These are phyloP conservation scores for Pterostichus madidus DNA, from an alignment of 2,888 invertebrate genomes.

Conservation along the genomic window DNA sequence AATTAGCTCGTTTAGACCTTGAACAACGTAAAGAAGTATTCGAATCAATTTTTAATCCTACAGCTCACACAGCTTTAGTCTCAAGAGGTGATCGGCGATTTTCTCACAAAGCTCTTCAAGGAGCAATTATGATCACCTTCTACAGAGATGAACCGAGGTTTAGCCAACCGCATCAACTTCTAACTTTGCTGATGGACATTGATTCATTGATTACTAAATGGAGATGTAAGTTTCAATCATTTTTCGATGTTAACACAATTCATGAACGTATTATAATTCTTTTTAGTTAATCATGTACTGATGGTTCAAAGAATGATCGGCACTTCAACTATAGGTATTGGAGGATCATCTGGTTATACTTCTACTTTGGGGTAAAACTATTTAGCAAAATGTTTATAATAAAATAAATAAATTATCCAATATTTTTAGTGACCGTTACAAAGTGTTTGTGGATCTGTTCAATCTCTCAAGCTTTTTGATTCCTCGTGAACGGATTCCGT, in stretches of 20 bases:
- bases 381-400: not conserved
- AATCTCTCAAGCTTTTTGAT: conserved; percentile 98
- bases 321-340: conserved; percentile 96
- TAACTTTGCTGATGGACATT: conserved; percentile 98
- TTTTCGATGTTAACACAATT: not conserved
- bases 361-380: conserved; percentile 92
- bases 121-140: conserved; percentile 98
- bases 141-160: conserved; percentile 98
- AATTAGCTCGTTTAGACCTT: conserved; percentile 85
- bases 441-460: conserved; percentile 98
- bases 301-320: conserved; percentile 99
- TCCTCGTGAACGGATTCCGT: conserved; percentile 94
- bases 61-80: conserved; percentile 90
- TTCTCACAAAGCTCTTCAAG: conserved; percentile 94
- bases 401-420: not conserved
- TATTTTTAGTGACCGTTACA: conserved; percentile 94
- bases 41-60: conserved; percentile 92
- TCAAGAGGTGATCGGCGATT: conserved; percentile 93
- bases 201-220: conserved; percentile 99
- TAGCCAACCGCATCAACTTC: conserved; percentile 97
- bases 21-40: conserved; percentile 91
- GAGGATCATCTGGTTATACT: conserved; percentile 98
- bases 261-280: conserved; percentile 69
- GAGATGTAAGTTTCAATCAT: conserved; percentile 88
- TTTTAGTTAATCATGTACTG: conserved; percentile 97